phyloP scores from a whole-genome alignment of 2,113 vertebrate genomes.

The Sus scrofa region T2T-Sscrofa CM000816.6:5324501-5325000 shows the following conservation, averaged over 20 bases:
- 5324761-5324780: fast-evolving
- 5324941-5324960: fast-evolving
- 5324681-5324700: fast-evolving
- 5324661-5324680: neutral
- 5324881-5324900: fast-evolving
- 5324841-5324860: neutral
- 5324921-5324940: neutral
- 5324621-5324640: neutral
- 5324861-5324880: fast-evolving
- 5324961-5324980: neutral
- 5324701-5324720: neutral
- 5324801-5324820: fast-evolving
- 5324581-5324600: fast-evolving
- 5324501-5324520: neutral
- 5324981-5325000: neutral
- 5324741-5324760: neutral
- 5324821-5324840: fast-evolving
- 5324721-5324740: fast-evolving
- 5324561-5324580: fast-evolving
- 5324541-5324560: neutral
- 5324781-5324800: neutral
- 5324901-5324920: fast-evolving
- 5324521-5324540: neutral
- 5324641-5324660: fast-evolving
- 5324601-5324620: fast-evolving